Evolutionary conservation across 2,888 invertebrate species (phyloP).

Genomic region (Trimorus sp.): DNA sequence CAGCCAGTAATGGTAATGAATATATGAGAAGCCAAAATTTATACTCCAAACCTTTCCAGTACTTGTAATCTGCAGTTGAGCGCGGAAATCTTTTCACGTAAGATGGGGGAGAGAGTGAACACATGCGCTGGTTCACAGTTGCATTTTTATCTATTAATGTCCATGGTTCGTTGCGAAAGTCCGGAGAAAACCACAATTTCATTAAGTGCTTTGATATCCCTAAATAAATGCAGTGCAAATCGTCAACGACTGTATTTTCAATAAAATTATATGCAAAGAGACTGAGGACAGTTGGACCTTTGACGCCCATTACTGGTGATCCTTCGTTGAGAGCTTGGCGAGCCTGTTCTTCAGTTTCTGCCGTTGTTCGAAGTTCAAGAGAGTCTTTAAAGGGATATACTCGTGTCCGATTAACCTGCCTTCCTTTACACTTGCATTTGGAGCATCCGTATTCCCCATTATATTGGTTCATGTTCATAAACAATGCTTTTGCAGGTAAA

Average conservation of each 20-base stretch:
- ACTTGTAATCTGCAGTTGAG: slow-evolving; percentile 45
- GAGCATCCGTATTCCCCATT: slow-evolving; percentile 7
- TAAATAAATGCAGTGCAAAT: slow-evolving; percentile 63
- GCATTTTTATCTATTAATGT: slow-evolving; percentile 16
- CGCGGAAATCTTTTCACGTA: slow-evolving; percentile 59
- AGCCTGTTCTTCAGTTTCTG: slow-evolving; percentile 12
- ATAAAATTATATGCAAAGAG: slow-evolving; percentile 48
- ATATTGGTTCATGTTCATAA: slow-evolving; percentile 1
- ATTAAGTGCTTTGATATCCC: slow-evolving; percentile 51
- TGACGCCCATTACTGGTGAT: slow-evolving; percentile 40
- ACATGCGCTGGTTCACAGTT: slow-evolving; percentile 50
- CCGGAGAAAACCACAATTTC: slow-evolving; percentile 46
- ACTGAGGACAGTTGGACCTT: slow-evolving; percentile 54
- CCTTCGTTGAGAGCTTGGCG: not conserved
- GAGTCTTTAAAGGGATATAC: slow-evolving; percentile 14
- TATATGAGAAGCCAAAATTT: slow-evolving; percentile 63
- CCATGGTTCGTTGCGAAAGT: slow-evolving; percentile 16
- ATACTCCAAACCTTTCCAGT: slow-evolving; percentile 67
- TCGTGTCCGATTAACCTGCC: not conserved
- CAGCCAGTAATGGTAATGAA: slow-evolving; percentile 63
- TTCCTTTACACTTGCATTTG: slow-evolving; percentile 13
- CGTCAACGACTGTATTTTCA: slow-evolving; percentile 49
- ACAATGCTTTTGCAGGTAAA: slow-evolving; percentile 20
- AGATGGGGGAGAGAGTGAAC: slow-evolving; percentile 55
- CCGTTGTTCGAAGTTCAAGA: not conserved